Evolutionary conservation across 2,888 invertebrate species (phyloP).

Genomic region (Alitta virens): DNA sequence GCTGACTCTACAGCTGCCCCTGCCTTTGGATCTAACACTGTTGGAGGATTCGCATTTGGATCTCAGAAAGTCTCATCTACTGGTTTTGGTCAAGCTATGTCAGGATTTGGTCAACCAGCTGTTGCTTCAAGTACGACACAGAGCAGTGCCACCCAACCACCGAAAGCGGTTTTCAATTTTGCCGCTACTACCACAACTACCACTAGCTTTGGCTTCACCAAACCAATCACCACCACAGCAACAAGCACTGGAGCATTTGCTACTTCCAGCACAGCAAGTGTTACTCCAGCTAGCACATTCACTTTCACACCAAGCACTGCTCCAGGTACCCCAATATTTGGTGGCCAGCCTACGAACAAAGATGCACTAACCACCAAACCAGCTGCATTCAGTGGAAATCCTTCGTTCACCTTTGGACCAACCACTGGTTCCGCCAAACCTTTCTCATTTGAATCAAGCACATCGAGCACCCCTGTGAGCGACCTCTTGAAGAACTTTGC

Average conservation of each 20-base stretch:
- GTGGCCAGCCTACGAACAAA: no score
- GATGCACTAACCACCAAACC: no score
- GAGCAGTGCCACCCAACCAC: no score
- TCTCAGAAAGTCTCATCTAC: no score
- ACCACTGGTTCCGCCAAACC: background rate
- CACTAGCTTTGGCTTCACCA: background rate
- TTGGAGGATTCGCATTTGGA: no score
- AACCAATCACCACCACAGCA: background rate
- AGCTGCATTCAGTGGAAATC: background rate
- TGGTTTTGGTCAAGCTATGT: background rate
- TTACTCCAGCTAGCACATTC: no score
- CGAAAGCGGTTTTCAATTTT: constrained; percentile 12
- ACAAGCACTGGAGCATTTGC: background rate
- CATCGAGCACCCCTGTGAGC: background rate
- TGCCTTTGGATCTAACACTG: no score
- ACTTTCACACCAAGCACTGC: no score
- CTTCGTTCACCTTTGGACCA: background rate
- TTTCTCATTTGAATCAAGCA: background rate
- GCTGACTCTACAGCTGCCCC: background rate
- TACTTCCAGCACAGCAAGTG: background rate
- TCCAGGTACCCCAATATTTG: no score
- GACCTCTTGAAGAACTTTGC: no score
- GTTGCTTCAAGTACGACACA: background rate
- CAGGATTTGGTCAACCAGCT: background rate
- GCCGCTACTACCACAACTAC: constrained; percentile 12